These are phyloP conservation scores for Eugnorisma glareosa DNA, from an alignment of 2,888 invertebrate species.

Conservation along the genomic window DNA sequence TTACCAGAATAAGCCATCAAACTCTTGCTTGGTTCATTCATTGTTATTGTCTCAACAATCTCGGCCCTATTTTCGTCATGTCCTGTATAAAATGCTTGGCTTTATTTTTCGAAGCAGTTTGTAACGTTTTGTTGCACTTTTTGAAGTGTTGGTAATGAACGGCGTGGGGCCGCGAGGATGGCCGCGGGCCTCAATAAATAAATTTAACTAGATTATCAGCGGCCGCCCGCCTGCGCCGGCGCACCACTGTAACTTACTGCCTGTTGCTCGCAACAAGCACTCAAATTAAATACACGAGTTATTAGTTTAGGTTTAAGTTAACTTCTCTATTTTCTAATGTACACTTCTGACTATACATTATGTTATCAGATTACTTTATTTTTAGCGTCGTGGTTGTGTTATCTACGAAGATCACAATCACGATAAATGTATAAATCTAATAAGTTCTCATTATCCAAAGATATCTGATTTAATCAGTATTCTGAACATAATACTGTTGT, in stretches of 20 bases:
- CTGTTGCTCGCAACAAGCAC: conserved; percentile 63
- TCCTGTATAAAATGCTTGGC: conserved; percentile 8
- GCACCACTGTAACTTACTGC: conserved; percentile 61
- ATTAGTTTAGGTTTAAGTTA: conserved; percentile 11
- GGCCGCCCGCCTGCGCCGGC: conserved; percentile 66
- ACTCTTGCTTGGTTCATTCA: neutral
- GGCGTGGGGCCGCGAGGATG: conserved; percentile 70
- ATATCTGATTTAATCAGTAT: conserved; percentile 1
- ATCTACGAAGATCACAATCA: conserved; percentile 10
- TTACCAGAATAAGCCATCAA: conserved; percentile 23
- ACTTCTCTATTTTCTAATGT: conserved; percentile 12
- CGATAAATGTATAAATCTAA: neutral
- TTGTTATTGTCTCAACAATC: neutral
- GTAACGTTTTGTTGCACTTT: conserved; percentile 57
- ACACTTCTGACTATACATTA: conserved; percentile 34
- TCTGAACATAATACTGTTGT: neutral
- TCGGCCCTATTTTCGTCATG: neutral
- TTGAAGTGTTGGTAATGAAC: conserved; percentile 62
- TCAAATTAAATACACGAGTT: conserved; percentile 36
- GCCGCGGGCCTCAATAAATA: conserved; percentile 78
- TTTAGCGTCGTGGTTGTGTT: neutral
- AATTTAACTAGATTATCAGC: conserved; percentile 86
- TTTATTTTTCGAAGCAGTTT: conserved; percentile 33
- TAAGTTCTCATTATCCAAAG: neutral
- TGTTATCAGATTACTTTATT: neutral